Evolutionary conservation across 2,113 vertebrate species (phyloP), one percentile per base, ranked within the genome.

Genomic region (Ctenomys sociabilis): DNA sequence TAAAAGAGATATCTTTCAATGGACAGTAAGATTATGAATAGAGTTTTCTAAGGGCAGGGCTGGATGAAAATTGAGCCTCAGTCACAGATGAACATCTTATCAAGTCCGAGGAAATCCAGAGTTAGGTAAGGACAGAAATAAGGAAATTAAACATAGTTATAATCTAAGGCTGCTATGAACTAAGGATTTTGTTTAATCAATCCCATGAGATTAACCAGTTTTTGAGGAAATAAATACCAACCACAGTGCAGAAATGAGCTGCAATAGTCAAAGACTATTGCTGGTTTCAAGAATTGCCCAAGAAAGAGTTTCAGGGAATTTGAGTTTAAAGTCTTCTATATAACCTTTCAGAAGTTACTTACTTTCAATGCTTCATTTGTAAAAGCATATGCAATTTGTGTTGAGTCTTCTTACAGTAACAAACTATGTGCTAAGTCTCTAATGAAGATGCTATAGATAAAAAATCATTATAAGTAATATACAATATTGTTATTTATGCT

Each of bases 11-110:
- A 9, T 59, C 7, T 61, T 3, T 86, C 19, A 66, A 54, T 0
- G 61, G 11, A 87, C 3, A 6, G 5, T 73, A 63, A 37, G 6
- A 14, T 85, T 83, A 5, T 37, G 14, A 83, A 75, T 2, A 63
- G 10, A 77, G 0, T 28, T n/a, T 10, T 63, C 22, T 8, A 63
- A 19, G 0, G 6, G 32, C 43, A 5, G 37, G 32, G 1, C 1
- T 5, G 45, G 5, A 0, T 49, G 59, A 59, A 26, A 7, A n/a
- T 8, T 32, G 32, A 78, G 7, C 43, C 28, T 49, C 0, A 0
- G 5, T 37, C 7, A 57, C 10, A 57, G 45, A 68, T 57, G 61
- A 77, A n/a, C 8, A 77, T 43, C 24, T 2, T 37, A 17, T 5
- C 68, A 64, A 57, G 10, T 9, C 13, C 10, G 57, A 26, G 16